phyloP scores from a whole-genome alignment of 2,888 invertebrate genomes.

The Cremastinae sp. region DNA sequence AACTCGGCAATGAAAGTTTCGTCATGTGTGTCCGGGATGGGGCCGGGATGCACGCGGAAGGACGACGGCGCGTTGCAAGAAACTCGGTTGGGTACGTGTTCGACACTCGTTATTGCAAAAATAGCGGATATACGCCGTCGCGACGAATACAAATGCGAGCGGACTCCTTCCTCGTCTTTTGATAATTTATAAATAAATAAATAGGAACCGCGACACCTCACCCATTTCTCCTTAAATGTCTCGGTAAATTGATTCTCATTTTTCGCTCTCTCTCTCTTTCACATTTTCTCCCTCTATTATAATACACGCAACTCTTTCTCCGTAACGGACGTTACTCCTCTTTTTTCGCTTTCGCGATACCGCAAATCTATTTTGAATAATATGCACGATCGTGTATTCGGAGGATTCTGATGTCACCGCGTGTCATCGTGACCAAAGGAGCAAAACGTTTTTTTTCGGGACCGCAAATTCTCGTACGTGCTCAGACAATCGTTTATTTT shows the following conservation, averaged over 20 bases:
- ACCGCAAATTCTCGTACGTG: conserved; percentile 6
- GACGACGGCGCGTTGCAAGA: conserved; percentile 32
- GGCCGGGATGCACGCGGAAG: conserved; percentile 39
- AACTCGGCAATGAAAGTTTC: conserved; percentile 18
- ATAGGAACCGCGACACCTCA: conserved; percentile 17
- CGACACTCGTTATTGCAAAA: conserved; percentile 29
- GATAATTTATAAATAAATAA: conserved; percentile 32
- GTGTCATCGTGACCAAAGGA: conserved; percentile 53
- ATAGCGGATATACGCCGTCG: conserved; percentile 50
- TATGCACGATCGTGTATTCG: conserved; percentile 64
- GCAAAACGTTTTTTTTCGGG: conserved; percentile 26
- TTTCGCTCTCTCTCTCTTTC: no score
- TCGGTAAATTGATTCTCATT: conserved; percentile 11
- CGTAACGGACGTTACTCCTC: conserved; percentile 57
- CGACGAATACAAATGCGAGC: conserved; percentile 45
- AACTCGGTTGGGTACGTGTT: conserved; percentile 45
- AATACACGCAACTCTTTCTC: no score
- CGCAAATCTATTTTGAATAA: conserved; percentile 72
- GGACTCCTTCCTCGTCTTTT: conserved; percentile 25
- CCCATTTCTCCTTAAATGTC: conserved; percentile 41
- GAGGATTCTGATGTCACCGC: conserved; percentile 68
- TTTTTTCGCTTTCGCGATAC: conserved; percentile 50
- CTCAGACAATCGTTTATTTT: not conserved
- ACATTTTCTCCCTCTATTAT: no score
- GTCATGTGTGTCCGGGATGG: conserved; percentile 34